These are phyloP conservation scores for Choloepus didactylus DNA, from an alignment of 2,797 vertebrate genomes.

Conservation along the genomic window DNA sequence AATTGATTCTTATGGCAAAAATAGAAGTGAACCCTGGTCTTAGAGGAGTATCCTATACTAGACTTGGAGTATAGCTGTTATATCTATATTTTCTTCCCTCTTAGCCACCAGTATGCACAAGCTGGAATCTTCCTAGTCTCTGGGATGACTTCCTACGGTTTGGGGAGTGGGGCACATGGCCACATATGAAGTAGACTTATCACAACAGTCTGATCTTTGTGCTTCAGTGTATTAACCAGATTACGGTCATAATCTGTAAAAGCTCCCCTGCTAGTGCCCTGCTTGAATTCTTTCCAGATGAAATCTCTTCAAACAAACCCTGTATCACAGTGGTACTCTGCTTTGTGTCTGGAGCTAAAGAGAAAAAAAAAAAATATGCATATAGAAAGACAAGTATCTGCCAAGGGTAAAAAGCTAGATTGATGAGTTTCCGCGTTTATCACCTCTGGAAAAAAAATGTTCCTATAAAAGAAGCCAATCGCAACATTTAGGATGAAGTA, in stretches of 20 bases:
- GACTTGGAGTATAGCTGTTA: conserved; percentile 43
- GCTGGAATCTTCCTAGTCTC: conserved; percentile 64
- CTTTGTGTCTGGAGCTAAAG: conserved; percentile 83
- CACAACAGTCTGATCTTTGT: conserved; percentile 87
- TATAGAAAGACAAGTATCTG: conserved; percentile 81
- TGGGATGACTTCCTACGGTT: conserved; percentile 70
- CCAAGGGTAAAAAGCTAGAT: conserved; percentile 87
- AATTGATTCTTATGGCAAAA: not conserved
- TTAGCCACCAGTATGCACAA: not conserved
- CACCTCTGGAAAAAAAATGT: conserved; percentile 83
- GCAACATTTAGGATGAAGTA: conserved; percentile 87
- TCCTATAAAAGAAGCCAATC: conserved; percentile 85
- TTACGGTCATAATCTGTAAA: conserved; percentile 89
- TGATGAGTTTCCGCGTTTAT: conserved; percentile 87
- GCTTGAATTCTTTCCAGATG: conserved; percentile 89
- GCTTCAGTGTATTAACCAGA: conserved; percentile 88
- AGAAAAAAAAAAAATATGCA: conserved; percentile 59
- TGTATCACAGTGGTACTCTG: conserved; percentile 85
- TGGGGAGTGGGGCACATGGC: conserved; percentile 48
- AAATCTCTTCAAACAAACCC: conserved; percentile 89
- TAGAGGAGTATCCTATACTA: conserved; percentile 44
- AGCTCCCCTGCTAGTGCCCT: conserved; percentile 87
- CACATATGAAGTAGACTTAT: conserved; percentile 78
- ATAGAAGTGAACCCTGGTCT: conserved; percentile 19
- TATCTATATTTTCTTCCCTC: conserved; percentile 14